Percentiles rank a stretch among this genome's conserved stretches.
Conservation (phyloP, 2,888 invertebrate genomes). For the Epiperipatus broadwayi region DNA sequence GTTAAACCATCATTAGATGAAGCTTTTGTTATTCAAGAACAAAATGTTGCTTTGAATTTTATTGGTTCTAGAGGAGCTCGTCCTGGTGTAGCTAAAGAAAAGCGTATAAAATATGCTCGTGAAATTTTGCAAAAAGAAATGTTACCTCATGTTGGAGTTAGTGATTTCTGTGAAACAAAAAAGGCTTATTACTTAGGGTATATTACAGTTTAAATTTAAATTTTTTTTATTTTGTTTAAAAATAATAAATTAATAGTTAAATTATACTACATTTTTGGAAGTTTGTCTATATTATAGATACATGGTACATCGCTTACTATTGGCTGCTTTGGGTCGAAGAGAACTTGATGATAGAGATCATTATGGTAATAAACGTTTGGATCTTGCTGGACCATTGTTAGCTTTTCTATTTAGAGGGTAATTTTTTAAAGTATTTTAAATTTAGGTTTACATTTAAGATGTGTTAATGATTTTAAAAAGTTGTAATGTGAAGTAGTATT, state of each 20-base stretch:
- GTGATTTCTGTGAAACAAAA: conserved; percentile 98
- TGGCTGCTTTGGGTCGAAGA: conserved; percentile 82
- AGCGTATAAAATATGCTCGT: conserved; percentile 93
- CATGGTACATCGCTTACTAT: conserved; percentile 89
- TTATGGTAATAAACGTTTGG: conserved; percentile 94
- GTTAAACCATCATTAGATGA: conserved; percentile 95
- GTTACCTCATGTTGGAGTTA: conserved; percentile 97
- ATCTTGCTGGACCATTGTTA: conserved; percentile 86
- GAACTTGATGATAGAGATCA: conserved; percentile 99
- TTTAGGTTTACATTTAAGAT: too few relatives aligned
- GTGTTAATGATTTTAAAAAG: not conserved
- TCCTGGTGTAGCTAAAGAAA: conserved; percentile 95
- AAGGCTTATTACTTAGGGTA: conserved; percentile 89
- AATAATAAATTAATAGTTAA: conserved; percentile 8
- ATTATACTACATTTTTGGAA: conserved; percentile 15
- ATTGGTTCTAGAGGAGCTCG: conserved; percentile 92
- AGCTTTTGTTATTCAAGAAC: conserved; percentile 98
- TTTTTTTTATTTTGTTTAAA: conserved; percentile 12
- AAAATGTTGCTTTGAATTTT: conserved; percentile 93
- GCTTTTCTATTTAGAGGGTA: conserved; percentile 88
- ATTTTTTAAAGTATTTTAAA: conserved; percentile 15
- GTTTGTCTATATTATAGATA: conserved; percentile 39
- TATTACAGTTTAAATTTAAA: conserved; percentile 18
- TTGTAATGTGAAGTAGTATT: too few relatives aligned
- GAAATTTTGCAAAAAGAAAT: conserved; percentile 99